A percentile compares a stretch with the other conserved stretches of the same genome.
Evolutionary conservation across 2,113 vertebrate genomes (phyloP).

Genomic region (Thamnaconus septentrionalis): DNA sequence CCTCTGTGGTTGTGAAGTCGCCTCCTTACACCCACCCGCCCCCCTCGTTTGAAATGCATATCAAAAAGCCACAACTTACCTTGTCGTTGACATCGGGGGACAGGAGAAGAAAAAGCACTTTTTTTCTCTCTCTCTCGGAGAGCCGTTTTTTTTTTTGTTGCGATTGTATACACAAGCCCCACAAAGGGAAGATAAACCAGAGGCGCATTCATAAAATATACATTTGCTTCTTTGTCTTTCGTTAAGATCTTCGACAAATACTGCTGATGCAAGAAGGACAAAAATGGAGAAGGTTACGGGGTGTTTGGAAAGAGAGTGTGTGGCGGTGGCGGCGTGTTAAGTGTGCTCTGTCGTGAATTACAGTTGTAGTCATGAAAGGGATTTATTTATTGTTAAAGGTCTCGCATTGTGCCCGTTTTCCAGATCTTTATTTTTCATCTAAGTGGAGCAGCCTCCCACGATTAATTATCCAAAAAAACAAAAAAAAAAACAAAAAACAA

Average conservation of each 20-base stretch:
- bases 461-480: too few relatives aligned
- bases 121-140: conserved; percentile 78
- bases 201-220: conserved; percentile 90
- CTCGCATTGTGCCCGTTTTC: too few relatives aligned
- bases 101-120: conserved; percentile 96
- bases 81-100: conserved; percentile 99
- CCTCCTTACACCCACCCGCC: background rate
- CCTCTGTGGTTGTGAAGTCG: conserved; percentile 91
- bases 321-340: conserved; percentile 41
- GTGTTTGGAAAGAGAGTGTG: conserved; percentile 57
- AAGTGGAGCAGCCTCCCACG: too few relatives aligned
- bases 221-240: conserved; percentile 77
- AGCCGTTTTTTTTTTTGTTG: conserved; percentile 50
- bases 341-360: conserved; percentile 35
- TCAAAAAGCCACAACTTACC: conserved; percentile 98
- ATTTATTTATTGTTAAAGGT: conserved; percentile 53
- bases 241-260: conserved; percentile 79
- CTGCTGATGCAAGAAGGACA: conserved; percentile 75
- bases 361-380: conserved; percentile 37
- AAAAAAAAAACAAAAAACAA: too few relatives aligned
- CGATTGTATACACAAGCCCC: conserved; percentile 73
- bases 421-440: too few relatives aligned
- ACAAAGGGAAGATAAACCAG: conserved; percentile 87
- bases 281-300: conserved; percentile 71
- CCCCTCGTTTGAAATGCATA: conserved; percentile 91